Percentiles rank a stretch among this genome's conserved stretches.
These are phyloP conservation scores for Etheostoma nigrum DNA, from an alignment of 2,797 vertebrate genomes.

Conservation along the genomic window DNA sequence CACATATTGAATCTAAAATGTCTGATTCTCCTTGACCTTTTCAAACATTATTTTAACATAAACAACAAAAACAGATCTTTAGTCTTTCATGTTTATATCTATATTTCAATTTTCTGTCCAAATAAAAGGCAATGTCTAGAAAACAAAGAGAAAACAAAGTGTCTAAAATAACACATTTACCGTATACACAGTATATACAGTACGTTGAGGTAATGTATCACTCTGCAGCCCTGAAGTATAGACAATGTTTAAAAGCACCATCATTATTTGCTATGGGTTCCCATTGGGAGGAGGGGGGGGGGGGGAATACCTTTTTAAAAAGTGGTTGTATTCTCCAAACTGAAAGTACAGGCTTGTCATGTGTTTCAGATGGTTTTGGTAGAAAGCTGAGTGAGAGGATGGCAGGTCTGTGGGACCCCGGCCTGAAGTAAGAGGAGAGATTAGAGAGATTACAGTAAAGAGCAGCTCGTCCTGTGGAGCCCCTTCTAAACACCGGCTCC, in stretches of 20 bases:
- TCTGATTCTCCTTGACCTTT: background rate
- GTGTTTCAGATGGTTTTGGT: constrained; percentile 14
- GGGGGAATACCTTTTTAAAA: background rate
- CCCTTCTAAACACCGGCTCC: constrained; percentile 77
- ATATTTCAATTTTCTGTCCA: background rate
- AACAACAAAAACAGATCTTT: background rate
- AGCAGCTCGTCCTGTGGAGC: constrained; percentile 74
- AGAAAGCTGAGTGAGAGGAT: constrained; percentile 26
- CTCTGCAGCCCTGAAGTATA: constrained; percentile 1
- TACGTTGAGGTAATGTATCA: background rate
- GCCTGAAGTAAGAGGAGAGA: constrained; percentile 71
- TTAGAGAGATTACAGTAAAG: constrained; percentile 81
- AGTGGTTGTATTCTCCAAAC: constrained; percentile 2
- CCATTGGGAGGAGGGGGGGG: background rate
- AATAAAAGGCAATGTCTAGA: background rate
- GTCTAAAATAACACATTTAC: background rate
- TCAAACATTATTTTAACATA: background rate
- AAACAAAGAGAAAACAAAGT: background rate
- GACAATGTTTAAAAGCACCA: background rate
- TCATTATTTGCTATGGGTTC: constrained; percentile 17
- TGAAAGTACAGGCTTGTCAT: constrained; percentile 41
- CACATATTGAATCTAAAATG: background rate
- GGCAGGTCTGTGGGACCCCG: constrained; percentile 69
- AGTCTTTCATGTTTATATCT: background rate
- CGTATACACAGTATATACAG: background rate